Evolutionary conservation across 2,888 invertebrate species (phyloP), one percentile per base, ranked within the genome.

Genomic region (Limnephilus marmoratus): DNA sequence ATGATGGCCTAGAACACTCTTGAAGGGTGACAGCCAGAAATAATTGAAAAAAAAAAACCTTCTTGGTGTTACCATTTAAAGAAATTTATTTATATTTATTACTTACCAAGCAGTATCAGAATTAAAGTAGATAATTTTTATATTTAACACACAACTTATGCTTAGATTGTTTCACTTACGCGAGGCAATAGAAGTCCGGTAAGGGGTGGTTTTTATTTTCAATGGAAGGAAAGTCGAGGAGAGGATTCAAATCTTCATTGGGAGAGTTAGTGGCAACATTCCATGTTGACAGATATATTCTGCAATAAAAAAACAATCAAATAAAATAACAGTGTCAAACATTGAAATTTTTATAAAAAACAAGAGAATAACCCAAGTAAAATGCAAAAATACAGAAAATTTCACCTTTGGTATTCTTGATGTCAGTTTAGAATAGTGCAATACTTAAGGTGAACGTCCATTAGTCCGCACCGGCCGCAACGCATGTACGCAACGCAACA

Each of bases 141-240:
- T 53, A 68, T 68, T 68, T 2, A 68, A 68, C 18, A 7, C 9
- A 68, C 9, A 24, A 68, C 24, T 68, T 68, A 68, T 24, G 68
- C 9, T n/a, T 24, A 24, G 24, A n/a, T 68, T 68, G 68, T 68
- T 68, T 34, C 31, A 80, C 96, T 95, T 96, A 98, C 98, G 98
- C 98, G 94, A 99, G 96, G 9, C 98, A 97, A 96, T 98, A 99
- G 94, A 99, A 97, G 95, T 99, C 99, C 31, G 98, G 98, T 92
- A 97, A 94, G 87, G 96, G 95, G 94, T 96, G 97, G 90, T 97
- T 96, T 94, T 97, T 96, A 94, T 97, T 97, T 92, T 96, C 96
- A 91, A 96, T 96, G 18, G 96, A 96, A 92, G 97, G 97, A 90
- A 98, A 96, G 89, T 97, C 97, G 90, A 98, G 95, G 87, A 98